phyloP scores from a whole-genome alignment of 2,113 vertebrate species.

The Ranitomeya variabilis region DNA sequence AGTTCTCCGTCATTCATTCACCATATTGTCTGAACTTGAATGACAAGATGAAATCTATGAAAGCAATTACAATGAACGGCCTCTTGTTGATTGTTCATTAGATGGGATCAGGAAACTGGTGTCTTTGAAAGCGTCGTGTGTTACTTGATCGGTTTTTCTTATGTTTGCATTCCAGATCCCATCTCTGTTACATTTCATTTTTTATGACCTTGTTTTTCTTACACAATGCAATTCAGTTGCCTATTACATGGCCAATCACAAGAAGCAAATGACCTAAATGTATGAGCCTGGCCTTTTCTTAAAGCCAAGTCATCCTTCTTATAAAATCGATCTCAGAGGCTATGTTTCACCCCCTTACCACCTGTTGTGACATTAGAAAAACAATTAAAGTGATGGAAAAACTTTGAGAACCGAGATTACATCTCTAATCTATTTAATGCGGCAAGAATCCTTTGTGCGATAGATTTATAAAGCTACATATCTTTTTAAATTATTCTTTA shows the following conservation, averaged over 20 bases:
- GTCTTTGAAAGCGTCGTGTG: background rate
- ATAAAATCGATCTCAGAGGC: background rate
- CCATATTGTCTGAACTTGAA: conserved; percentile 3
- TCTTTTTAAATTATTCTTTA: too few species aligned
- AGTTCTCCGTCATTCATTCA: conserved; percentile 15
- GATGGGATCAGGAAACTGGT: conserved; percentile 30
- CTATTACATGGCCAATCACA: conserved; percentile 31
- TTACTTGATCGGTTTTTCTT: conserved; percentile 9
- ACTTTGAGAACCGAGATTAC: too few species aligned
- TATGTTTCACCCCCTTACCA: background rate
- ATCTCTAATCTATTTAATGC: too few species aligned
- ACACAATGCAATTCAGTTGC: conserved; percentile 34
- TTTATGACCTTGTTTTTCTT: conserved; percentile 35
- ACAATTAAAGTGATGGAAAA: background rate
- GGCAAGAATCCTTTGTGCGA: too few species aligned
- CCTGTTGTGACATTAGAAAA: background rate
- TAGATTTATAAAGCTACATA: too few species aligned
- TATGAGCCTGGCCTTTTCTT: background rate
- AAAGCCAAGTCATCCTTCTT: background rate
- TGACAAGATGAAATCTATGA: conserved; percentile 33
- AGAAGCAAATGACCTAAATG: conserved; percentile 20
- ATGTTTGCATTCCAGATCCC: background rate
- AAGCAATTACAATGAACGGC: conserved; percentile 26
- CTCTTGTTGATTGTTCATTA: conserved; percentile 27
- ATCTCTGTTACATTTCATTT: conserved; percentile 22